Percentiles rank a stretch among this genome's conserved stretches.
Conservation (phyloP, 2,888 invertebrate genomes). For the Lasioglossum lativentre region DNA sequence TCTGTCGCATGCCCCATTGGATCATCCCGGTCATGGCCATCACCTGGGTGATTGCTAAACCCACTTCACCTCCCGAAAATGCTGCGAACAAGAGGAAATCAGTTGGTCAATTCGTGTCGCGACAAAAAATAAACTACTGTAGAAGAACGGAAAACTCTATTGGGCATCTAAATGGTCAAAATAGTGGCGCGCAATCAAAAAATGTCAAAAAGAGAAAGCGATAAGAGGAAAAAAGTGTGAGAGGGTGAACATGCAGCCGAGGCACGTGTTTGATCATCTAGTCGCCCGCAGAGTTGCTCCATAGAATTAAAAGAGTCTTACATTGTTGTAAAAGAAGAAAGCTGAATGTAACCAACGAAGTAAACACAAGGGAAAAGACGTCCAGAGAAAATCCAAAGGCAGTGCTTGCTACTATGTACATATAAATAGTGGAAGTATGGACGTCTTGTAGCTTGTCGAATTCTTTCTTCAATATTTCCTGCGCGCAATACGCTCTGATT, state of each 20-base stretch:
- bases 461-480: constrained; percentile 87
- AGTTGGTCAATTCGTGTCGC: background rate
- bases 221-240: background rate
- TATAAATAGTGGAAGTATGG: constrained; percentile 84
- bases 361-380: constrained; percentile 88
- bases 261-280: background rate
- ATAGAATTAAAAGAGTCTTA: constrained; percentile 55
- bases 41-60: constrained; percentile 85
- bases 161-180: background rate
- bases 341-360: constrained; percentile 88
- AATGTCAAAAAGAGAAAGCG: background rate
- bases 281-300: background rate
- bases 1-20: constrained; percentile 93
- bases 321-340: constrained; percentile 85
- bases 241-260: background rate
- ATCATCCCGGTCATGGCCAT: constrained; percentile 86
- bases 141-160: background rate
- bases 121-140: background rate
- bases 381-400: constrained; percentile 87
- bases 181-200: background rate
- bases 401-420: constrained; percentile 84
- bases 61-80: constrained; percentile 83
- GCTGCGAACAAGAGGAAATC: constrained; percentile 47
- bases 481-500: constrained; percentile 89
- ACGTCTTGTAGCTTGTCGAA: constrained; percentile 87